phyloP scores from a whole-genome alignment of 2,113 vertebrate genomes.

The Cepphus grylle region DNA sequence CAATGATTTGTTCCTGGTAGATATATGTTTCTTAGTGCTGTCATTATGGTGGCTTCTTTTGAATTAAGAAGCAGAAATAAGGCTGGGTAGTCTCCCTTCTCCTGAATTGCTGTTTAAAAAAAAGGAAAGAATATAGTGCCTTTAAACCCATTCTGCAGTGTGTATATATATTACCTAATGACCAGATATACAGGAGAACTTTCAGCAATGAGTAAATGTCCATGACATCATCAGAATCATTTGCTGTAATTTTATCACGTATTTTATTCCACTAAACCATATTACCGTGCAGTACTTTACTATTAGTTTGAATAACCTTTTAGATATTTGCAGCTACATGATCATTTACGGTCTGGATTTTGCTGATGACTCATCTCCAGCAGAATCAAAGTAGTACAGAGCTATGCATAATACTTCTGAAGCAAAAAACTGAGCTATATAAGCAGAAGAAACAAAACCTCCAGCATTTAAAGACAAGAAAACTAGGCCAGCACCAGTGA shows the following conservation, averaged over 20 bases:
- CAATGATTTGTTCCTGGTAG: not conserved
- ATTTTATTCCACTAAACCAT: not conserved
- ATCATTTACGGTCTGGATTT: not conserved
- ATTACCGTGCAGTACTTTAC: not conserved
- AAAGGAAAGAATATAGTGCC: not conserved
- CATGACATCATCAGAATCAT: not conserved
- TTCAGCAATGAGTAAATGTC: not conserved
- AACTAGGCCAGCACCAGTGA: not conserved
- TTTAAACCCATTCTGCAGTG: not conserved
- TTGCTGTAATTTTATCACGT: not conserved
- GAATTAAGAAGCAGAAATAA: not conserved
- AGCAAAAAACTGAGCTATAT: not conserved
- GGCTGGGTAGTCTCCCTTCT: not conserved
- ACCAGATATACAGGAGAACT: not conserved
- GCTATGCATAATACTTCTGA: not conserved
- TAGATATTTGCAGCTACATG: not conserved
- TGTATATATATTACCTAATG: not conserved
- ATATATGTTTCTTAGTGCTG: not conserved
- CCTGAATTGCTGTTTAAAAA: not conserved
- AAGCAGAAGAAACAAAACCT: constrained; percentile 4
- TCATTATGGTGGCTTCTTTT: not conserved
- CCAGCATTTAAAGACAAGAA: not conserved
- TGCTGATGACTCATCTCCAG: constrained; percentile 22
- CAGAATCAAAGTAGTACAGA: not conserved
- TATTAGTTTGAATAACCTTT: not conserved